phyloP scores from a whole-genome alignment of 2,113 vertebrate genomes.

The Neodon shergylaensis region DNA sequence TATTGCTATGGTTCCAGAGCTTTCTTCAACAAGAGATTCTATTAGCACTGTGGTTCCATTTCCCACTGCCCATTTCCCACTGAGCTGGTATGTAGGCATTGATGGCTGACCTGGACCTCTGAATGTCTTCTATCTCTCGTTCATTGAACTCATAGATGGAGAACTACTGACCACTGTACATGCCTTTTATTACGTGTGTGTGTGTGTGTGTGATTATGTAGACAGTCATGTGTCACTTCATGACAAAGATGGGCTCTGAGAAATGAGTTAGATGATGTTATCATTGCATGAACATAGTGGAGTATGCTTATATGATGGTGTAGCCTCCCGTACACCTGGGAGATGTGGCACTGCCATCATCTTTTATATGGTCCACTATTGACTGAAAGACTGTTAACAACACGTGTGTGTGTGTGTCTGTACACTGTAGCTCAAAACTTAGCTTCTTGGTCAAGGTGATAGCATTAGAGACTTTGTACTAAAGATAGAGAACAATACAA shows the following conservation, averaged over 20 bases:
- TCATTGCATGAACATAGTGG: not conserved
- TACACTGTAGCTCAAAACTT: not conserved
- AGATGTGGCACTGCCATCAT: not conserved
- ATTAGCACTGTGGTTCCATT: not conserved
- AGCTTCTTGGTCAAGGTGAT: not conserved
- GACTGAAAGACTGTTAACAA: not conserved
- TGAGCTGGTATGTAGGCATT: not conserved
- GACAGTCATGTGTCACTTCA: not conserved
- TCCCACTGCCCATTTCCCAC: too few relatives aligned
- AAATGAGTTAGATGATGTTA: not conserved
- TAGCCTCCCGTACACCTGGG: not conserved
- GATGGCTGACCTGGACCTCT: not conserved
- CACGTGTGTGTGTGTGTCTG: not conserved
- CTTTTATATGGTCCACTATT: not conserved
- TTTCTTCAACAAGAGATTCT: not conserved
- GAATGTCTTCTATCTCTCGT: not conserved
- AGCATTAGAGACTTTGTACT: not conserved
- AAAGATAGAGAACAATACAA: not conserved
- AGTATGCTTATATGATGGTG: too few relatives aligned
- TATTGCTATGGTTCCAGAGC: not conserved
- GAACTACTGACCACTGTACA: not conserved
- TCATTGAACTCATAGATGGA: not conserved
- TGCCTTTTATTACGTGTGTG: too few relatives aligned
- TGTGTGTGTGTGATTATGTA: not conserved
- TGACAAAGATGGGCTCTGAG: not conserved